Evolutionary conservation across 2,888 invertebrate species (phyloP).

Genomic region (Leptinotarsa haldemani): DNA sequence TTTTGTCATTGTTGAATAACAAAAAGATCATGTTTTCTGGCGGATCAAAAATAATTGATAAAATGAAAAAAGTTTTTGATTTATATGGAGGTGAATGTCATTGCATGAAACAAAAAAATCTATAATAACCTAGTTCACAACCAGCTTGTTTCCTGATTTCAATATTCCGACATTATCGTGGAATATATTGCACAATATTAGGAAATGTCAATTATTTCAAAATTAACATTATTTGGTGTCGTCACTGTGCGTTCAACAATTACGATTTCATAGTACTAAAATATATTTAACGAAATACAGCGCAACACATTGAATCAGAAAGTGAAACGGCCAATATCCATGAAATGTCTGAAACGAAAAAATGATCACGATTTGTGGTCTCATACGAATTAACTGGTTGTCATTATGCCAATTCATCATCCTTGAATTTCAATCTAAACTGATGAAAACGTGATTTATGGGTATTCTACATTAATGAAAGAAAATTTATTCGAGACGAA

Average conservation of each 20-base stretch:
- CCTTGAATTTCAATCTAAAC: neutral
- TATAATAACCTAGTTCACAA: no score
- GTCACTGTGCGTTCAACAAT: neutral
- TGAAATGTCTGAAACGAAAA: neutral
- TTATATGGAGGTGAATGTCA: no score
- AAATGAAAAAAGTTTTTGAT: no score
- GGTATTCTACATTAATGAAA: neutral
- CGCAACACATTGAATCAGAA: conserved; percentile 1
- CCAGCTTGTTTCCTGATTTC: no score
- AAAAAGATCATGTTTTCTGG: no score
- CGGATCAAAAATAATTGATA: no score
- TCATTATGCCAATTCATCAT: neutral
- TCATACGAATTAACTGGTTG: neutral
- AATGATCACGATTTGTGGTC: neutral
- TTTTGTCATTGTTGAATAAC: no score
- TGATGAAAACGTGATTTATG: neutral
- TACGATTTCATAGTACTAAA: neutral
- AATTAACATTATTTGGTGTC: neutral
- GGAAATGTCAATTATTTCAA: neutral
- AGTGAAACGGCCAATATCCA: neutral
- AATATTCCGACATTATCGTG: no score
- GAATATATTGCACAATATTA: no score
- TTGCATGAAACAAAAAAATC: no score
- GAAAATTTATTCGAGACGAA: neutral
- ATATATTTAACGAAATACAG: neutral